Percentiles rank a stretch among this genome's conserved stretches.
phyloP scores from a whole-genome alignment of 1,140 invertebrate species.

The Heliothis virescens region DNA sequence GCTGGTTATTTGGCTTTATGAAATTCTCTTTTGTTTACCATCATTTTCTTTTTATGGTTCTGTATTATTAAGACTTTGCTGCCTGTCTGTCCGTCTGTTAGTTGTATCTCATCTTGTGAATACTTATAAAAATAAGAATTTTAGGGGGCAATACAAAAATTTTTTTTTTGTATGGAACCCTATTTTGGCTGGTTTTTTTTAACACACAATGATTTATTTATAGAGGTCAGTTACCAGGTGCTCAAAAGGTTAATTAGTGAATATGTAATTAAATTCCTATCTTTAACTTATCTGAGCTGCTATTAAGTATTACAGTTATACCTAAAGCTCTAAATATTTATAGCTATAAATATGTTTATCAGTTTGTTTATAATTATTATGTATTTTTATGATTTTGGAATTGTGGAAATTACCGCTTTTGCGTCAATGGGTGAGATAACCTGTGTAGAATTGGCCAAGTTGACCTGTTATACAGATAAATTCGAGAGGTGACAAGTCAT shows the following conservation, averaged over 20 bases:
- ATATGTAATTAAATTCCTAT: neutral
- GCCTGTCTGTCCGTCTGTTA: too few relatives aligned
- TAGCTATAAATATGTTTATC: neutral
- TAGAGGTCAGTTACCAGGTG: too few relatives aligned
- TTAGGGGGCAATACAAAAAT: too few relatives aligned
- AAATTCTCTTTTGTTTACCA: neutral
- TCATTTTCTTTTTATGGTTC: too few relatives aligned
- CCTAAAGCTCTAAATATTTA: neutral
- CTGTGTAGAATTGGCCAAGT: neutral
- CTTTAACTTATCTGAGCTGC: neutral
- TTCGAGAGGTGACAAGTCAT: neutral
- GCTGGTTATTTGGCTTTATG: conserved; percentile 5
- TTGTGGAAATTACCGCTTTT: conserved; percentile 31
- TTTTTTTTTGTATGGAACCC: too few relatives aligned
- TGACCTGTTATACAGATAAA: neutral
- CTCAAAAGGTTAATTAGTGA: too few relatives aligned
- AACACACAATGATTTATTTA: neutral
- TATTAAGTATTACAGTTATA: neutral
- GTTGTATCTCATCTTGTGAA: too few relatives aligned
- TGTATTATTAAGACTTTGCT: too few relatives aligned
- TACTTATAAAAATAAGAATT: too few relatives aligned
- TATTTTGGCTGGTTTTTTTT: too few relatives aligned
- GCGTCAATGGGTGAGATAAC: conserved; percentile 29
- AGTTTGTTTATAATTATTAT: neutral
- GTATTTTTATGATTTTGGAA: conserved; percentile 12